Evolutionary conservation across 2,888 invertebrate species (phyloP).

Genomic region (Philaethria dido): DNA sequence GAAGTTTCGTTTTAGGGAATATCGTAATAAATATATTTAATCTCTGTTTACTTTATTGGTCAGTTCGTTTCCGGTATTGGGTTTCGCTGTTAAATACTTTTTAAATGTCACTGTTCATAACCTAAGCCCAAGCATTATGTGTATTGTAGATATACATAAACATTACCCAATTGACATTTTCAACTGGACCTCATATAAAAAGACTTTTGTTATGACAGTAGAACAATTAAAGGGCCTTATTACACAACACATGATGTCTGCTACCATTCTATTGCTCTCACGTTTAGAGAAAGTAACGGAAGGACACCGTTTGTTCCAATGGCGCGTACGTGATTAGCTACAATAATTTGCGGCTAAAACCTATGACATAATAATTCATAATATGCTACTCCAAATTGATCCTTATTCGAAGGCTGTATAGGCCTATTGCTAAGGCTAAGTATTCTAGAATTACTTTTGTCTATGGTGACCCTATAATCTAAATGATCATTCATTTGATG

Average conservation of each 20-base stretch:
- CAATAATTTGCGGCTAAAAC: slow-evolving; percentile 53
- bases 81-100: too few species aligned
- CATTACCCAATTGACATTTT: too few species aligned
- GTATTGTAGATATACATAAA: too few species aligned
- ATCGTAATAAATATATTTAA: too few species aligned
- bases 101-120: too few species aligned
- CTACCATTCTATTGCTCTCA: slow-evolving; percentile 60
- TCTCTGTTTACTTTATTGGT: too few species aligned
- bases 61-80: too few species aligned
- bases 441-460: not conserved
- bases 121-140: too few species aligned
- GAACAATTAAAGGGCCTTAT: slow-evolving; percentile 49
- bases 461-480: slow-evolving; percentile 14
- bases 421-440: not conserved
- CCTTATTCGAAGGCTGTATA: not conserved
- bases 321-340: slow-evolving; percentile 62
- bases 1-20: too few species aligned
- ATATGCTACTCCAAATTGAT: not conserved
- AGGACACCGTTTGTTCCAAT: slow-evolving; percentile 58
- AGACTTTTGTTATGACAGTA: not conserved
- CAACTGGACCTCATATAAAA: too few species aligned
- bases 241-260: slow-evolving; percentile 42
- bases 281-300: slow-evolving; percentile 77
- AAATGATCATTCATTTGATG: slow-evolving; percentile 20
- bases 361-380: slow-evolving; percentile 20